Conservation (phyloP, 2,888 invertebrate genomes). For the Hirtodrosophila histrioides region DNA sequence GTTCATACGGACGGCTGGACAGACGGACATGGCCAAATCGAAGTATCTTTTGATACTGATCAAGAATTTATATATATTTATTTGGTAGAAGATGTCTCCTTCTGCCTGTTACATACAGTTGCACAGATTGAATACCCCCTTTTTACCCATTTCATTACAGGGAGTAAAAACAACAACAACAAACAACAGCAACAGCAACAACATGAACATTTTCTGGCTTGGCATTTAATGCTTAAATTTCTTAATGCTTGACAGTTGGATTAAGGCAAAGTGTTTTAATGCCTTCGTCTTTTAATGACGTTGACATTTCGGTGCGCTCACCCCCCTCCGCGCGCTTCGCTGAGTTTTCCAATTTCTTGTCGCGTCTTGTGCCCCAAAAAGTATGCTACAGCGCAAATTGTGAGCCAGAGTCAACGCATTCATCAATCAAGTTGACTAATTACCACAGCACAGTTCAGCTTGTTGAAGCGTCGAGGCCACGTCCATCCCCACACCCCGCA, state of each 20-base stretch:
- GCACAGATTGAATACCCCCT: too few species aligned
- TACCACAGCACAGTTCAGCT: constrained; percentile 46
- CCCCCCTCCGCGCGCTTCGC: constrained; percentile 32
- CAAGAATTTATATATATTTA: too few species aligned
- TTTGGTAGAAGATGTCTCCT: too few species aligned
- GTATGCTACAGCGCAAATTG: constrained; percentile 42
- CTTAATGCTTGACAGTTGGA: constrained; percentile 48
- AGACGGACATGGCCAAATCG: too few species aligned
- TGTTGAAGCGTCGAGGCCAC: constrained; percentile 17
- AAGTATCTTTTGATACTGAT: too few species aligned
- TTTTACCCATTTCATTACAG: too few species aligned
- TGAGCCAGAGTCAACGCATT: constrained; percentile 33
- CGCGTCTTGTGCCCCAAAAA: constrained; percentile 28
- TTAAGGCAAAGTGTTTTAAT: constrained; percentile 47
- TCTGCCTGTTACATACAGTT: too few species aligned
- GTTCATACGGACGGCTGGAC: too few species aligned
- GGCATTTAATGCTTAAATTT: constrained; percentile 66
- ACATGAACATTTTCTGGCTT: constrained; percentile 25
- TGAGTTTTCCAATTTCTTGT: constrained; percentile 55
- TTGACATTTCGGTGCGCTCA: constrained; percentile 58
- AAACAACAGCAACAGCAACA: constrained; percentile 12
- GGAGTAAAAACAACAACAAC: too few species aligned
- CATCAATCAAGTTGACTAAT: constrained; percentile 78
- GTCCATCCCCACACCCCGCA: constrained; percentile 2
- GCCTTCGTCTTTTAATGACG: constrained; percentile 60